These are phyloP conservation scores for Cyprinus carpio DNA, from an alignment of 2,113 vertebrate genomes.

Conservation along the genomic window DNA sequence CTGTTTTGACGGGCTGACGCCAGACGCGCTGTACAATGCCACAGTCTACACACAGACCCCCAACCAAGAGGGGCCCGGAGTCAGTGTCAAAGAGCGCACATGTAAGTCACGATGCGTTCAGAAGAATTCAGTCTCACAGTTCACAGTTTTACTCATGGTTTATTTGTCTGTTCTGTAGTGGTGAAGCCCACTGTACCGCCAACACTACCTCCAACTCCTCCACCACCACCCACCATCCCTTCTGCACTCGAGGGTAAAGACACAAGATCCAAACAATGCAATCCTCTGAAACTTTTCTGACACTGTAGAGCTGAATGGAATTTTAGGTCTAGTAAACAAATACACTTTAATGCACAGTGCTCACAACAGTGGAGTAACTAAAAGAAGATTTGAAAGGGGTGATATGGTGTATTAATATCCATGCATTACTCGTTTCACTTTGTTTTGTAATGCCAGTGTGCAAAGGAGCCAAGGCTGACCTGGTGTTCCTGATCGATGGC, in stretches of 20 bases:
- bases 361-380: background rate
- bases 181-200: conserved; percentile 89
- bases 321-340: no score
- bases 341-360: no score
- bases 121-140: background rate
- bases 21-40: conserved; percentile 89
- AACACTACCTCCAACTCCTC: conserved; percentile 85
- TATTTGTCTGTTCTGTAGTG: conserved; percentile 72
- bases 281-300: no score
- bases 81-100: conserved; percentile 85
- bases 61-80: conserved; percentile 91
- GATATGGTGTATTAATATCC: background rate
- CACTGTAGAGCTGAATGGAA: no score
- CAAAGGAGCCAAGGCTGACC: conserved; percentile 93
- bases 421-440: background rate
- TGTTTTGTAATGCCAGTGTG: conserved; percentile 77
- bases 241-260: conserved; percentile 88
- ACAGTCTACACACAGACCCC: conserved; percentile 92
- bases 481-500: conserved; percentile 96
- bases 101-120: conserved; percentile 70
- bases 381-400: background rate
- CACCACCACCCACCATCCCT: conserved; percentile 88
- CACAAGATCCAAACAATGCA: background rate
- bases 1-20: conserved; percentile 88
- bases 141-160: background rate